Evolutionary conservation across 2,113 vertebrate species (phyloP), one percentile per base, ranked within the genome.

Genomic region (Dromiciops gliroides): DNA sequence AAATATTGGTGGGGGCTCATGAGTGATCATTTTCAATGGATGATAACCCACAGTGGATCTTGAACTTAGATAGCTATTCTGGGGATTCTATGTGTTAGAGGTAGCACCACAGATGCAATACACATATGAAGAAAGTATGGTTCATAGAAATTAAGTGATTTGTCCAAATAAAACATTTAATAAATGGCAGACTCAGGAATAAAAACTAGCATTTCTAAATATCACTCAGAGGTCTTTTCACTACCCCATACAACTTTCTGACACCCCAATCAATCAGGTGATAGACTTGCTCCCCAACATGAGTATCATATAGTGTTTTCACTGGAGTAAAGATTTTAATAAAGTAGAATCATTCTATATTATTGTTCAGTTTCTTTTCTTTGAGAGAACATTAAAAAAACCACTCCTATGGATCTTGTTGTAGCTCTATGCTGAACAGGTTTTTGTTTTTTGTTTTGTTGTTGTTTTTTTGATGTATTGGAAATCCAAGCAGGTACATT

Each of bases 391-490:
- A 83, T 83, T 83, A 8, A 83, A 83, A 56, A 83, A 44, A 8
- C 26, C 3, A 14, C n/a, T 83, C 19, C 5, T n/a, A 83, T 19
- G 0, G 7, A 44, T 83, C 8, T 4, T 44, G 44, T 83, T 5
- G 31, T 94, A 97, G 90, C 92, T 75, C 88, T 48, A 90, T 19
- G 31, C 50, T 48, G 95, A 90, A 95, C 91, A 49, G 67, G 19
- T 67, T 94, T 96, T n/a, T n/a, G n/a, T n/a, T n/a, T n/a, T n/a
- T n/a, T n/a, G n/a, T n/a, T n/a, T n/a, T n/a, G n/a, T n/a, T n/a
- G n/a, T n/a, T n/a, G n/a, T n/a, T n/a, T 95, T 97, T 52, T 92
- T 31, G 97, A 51, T 0, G 2, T 75, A 93, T 92, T 97, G 25
- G 10, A 14, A 96, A 93, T 56, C 93, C 91, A 95, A 95, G 90